phyloP scores from a whole-genome alignment of 92 coral and sea anemone species.

The Heteractis magnifica region DNA sequence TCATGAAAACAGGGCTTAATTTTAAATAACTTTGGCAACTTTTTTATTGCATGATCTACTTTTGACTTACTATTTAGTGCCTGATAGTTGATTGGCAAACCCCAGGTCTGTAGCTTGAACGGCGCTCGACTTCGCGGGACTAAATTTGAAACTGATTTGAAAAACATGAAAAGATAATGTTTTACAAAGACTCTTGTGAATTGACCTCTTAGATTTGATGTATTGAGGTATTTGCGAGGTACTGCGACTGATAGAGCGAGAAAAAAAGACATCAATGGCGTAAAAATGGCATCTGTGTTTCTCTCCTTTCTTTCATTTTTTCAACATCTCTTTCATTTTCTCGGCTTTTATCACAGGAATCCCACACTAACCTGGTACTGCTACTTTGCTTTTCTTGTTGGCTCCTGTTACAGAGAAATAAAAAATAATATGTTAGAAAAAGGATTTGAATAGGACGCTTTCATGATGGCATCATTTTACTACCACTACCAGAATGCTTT shows the following conservation, averaged over 20 bases:
- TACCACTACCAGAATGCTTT: too few relatives aligned
- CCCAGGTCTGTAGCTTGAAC: constrained; percentile 52
- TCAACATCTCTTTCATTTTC: too few relatives aligned
- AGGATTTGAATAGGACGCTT: too few relatives aligned
- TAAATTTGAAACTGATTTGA: not conserved
- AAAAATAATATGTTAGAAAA: too few relatives aligned
- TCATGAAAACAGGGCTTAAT: too few relatives aligned
- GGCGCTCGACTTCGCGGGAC: constrained; percentile 22
- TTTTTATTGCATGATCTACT: not conserved
- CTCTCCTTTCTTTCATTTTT: too few relatives aligned
- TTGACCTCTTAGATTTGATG: not conserved
- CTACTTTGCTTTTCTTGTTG: constrained; percentile 40
- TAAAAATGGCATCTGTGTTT: too few relatives aligned
- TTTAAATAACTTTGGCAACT: too few relatives aligned
- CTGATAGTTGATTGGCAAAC: constrained; percentile 24
- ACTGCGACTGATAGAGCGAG: too few relatives aligned
- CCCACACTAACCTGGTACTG: constrained; percentile 22
- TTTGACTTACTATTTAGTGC: constrained; percentile 14
- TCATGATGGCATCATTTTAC: too few relatives aligned
- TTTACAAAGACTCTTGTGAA: not conserved
- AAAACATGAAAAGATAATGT: not conserved
- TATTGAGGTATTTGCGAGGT: not conserved
- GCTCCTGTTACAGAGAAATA: not conserved
- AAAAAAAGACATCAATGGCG: too few relatives aligned
- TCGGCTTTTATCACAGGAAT: not conserved